phyloP scores from a whole-genome alignment of 1,140 invertebrate genomes.

The Tetranychus cinnabarinus region DNA sequence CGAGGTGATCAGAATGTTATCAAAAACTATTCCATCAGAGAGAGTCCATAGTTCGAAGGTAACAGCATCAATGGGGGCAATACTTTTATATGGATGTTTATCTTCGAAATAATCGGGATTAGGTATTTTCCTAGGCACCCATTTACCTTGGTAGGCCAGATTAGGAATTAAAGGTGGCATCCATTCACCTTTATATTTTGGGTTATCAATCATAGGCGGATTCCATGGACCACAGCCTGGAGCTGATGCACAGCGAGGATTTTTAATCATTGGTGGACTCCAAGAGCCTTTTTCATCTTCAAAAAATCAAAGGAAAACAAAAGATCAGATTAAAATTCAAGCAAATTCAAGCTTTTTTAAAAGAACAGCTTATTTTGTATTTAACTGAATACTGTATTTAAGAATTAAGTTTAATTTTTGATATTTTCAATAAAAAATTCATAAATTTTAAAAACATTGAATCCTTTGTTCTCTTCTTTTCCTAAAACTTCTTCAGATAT shows the following conservation, averaged over 20 bases:
- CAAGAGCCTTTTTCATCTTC: constrained; percentile 88
- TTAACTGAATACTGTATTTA: no score
- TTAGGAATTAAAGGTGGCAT: constrained; percentile 67
- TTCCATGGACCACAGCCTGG: constrained; percentile 80
- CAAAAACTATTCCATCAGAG: constrained; percentile 75
- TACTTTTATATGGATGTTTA: constrained; percentile 61
- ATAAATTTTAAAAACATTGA: no score
- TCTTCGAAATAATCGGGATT: constrained; percentile 89
- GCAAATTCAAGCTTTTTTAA: no score
- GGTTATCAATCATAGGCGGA: constrained; percentile 62
- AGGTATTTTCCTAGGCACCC: constrained; percentile 54
- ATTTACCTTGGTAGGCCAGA: constrained; percentile 82
- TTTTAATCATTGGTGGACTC: constrained; percentile 73
- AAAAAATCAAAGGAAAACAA: no score
- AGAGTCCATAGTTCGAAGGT: constrained; percentile 97
- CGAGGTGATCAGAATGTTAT: constrained; percentile 83
- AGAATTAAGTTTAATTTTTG: no score
- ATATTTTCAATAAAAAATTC: no score
- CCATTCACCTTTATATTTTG: constrained; percentile 79
- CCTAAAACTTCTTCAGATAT: no score
- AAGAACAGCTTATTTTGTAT: no score
- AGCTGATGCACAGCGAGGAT: constrained; percentile 56
- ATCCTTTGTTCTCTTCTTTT: no score
- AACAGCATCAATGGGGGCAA: constrained; percentile 59
- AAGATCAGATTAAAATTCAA: no score